Evolutionary conservation across 2,113 vertebrate species (phyloP), one percentile per base, ranked within the genome.

Genomic region (Nycticryphes semicollaris): DNA sequence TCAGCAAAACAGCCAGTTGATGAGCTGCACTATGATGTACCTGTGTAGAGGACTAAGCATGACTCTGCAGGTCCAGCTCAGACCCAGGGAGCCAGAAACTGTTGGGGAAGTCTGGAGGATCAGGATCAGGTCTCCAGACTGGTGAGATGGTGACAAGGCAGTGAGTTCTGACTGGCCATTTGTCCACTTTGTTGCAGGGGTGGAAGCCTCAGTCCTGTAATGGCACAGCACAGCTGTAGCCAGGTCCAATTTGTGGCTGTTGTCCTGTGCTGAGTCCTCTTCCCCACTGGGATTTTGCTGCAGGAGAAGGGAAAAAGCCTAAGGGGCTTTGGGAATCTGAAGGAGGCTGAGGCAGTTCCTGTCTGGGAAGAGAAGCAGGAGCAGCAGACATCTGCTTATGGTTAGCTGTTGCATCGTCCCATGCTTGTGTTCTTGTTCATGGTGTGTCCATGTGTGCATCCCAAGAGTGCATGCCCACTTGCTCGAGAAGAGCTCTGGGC

Each of bases 391-490:
- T 28, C 73, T 72, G 45, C 45, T 59, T 8, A 2, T 7, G 28
- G 16, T 17, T 67, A 35, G 57, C 39, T 74, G 59, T 39, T 54
- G 45, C 64, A 17, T 56, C 30, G 33, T 62, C 35, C 67, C 2
- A 0, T 31, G 57, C 47, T 62, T 39, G 48, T 48, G n/a, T 43
- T 56, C 31, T 31, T 30, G 25, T 45, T 35, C 27, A 7, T 12
- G 31, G 39, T 5, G 13, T 28, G 33, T 24, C 5, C 5, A 6
- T 3, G 22, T 39, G 14, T 0, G 1, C 12, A 7, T 30, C 12
- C 21, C 14, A 22, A 10, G 30, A 53, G 31, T n/a, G n/a, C 35
- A 22, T 59, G 57, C 48, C 62, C 7, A 0, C 22, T 48, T 57
- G n/a, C 56, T 50, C 48, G 24, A 23, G 75, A n/a, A 56, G 41